Evolutionary conservation across 2,888 invertebrate species (phyloP).

Genomic region (Kuschelorhynchus macadamiae): DNA sequence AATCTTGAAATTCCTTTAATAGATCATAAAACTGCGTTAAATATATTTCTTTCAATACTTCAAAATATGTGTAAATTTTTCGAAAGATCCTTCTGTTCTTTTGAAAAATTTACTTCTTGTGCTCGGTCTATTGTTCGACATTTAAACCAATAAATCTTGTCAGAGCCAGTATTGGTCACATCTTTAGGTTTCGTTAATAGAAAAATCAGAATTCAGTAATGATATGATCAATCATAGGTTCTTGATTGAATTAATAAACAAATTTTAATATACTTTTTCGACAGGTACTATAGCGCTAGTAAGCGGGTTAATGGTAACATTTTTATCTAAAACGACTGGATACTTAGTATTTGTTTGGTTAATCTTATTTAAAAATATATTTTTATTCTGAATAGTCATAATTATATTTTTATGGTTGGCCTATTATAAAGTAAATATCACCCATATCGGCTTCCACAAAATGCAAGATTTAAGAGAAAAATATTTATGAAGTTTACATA

Average conservation of each 20-base stretch:
- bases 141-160: not conserved
- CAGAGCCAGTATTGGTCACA: not conserved
- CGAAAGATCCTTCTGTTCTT: not conserved
- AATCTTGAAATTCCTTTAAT: not conserved
- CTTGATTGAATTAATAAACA: not conserved
- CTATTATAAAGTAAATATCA: too few relatives aligned
- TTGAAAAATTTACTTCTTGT: not conserved
- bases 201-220: not conserved
- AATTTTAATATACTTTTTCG: too few relatives aligned
- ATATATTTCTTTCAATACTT: not conserved
- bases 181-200: not conserved
- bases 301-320: too few relatives aligned
- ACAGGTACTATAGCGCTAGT: too few relatives aligned
- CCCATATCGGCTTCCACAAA: too few relatives aligned
- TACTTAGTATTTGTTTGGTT: too few relatives aligned
- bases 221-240: not conserved
- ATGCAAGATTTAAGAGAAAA: too few relatives aligned
- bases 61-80: not conserved
- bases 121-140: not conserved
- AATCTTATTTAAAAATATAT: too few relatives aligned
- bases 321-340: too few relatives aligned
- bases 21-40: slow-evolving; percentile 10
- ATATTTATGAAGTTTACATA: too few relatives aligned
- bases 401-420: too few relatives aligned
- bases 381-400: too few relatives aligned